Conservation (phyloP, 2,113 vertebrate genomes). For the Eclectus roratus region DNA sequence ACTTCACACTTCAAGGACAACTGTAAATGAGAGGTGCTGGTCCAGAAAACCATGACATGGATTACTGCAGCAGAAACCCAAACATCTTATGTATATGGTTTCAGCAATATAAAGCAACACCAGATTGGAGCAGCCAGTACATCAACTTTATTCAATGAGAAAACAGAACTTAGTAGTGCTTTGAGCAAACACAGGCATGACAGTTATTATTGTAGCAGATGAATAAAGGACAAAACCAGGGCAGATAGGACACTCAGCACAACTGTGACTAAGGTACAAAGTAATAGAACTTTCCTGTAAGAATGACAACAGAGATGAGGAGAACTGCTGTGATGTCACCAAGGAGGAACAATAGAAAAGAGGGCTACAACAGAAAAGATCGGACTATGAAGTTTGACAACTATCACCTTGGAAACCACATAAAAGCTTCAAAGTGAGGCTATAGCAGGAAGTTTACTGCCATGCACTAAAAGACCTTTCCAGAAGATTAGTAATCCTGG, state of each 20-base stretch:
- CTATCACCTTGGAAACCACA: neutral
- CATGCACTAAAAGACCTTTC: neutral
- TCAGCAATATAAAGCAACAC: neutral
- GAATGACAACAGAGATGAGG: neutral
- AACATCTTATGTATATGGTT: neutral
- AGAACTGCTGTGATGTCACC: neutral
- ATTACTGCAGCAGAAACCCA: slow-evolving; percentile 25
- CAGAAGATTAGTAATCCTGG: neutral
- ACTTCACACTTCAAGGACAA: slow-evolving; percentile 5
- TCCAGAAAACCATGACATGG: neutral
- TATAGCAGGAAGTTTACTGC: neutral
- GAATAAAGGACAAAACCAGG: neutral
- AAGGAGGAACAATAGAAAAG: neutral
- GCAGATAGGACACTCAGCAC: neutral
- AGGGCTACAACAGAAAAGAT: neutral
- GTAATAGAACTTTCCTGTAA: neutral
- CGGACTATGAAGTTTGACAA: neutral
- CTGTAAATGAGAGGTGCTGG: neutral
- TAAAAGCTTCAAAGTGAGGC: neutral
- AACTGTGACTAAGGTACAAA: neutral
- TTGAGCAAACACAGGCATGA: neutral
- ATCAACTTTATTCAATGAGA: slow-evolving; percentile 30
- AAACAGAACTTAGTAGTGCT: neutral
- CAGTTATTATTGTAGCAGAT: neutral
- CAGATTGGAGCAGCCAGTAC: slow-evolving; percentile 6